These are phyloP conservation scores for Vollenhovia emeryi DNA, from an alignment of 1,140 invertebrate species.

Conservation along the genomic window DNA sequence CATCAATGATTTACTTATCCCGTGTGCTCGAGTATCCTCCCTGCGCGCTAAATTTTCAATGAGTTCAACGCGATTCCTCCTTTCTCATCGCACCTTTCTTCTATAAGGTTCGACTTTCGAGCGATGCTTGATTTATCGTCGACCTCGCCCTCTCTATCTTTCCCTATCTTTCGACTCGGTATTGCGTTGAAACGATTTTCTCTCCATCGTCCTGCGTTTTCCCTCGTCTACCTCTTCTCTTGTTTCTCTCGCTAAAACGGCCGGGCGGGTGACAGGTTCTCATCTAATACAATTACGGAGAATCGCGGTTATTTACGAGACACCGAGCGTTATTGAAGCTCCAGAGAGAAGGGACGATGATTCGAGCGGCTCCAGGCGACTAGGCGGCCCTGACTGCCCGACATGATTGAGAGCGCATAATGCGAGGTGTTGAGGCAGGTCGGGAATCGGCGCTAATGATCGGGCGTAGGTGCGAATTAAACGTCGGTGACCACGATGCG, in stretches of 20 bases:
- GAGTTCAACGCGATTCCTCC: neutral
- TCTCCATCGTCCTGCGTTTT: conserved; percentile 3
- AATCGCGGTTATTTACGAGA: conserved; percentile 81
- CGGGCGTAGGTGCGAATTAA: conserved; percentile 82
- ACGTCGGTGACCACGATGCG: conserved; percentile 45
- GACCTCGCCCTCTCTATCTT: conserved; percentile 27
- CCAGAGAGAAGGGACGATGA: conserved; percentile 49
- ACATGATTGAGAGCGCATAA: conserved; percentile 82
- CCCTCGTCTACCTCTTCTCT: neutral
- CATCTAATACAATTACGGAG: conserved; percentile 83
- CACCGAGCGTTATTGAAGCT: conserved; percentile 72
- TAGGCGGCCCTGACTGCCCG: conserved; percentile 61
- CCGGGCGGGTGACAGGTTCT: conserved; percentile 75
- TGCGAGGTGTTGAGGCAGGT: conserved; percentile 81
- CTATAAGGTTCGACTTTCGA: conserved; percentile 62
- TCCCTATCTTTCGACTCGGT: conserved; percentile 12
- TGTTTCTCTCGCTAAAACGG: conserved; percentile 9
- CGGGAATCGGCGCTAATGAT: conserved; percentile 78
- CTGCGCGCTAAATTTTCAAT: conserved; percentile 4
- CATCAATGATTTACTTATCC: conserved; percentile 71
- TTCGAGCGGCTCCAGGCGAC: conserved; percentile 54
- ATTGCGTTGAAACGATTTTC: neutral
- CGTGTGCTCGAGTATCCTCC: conserved; percentile 16
- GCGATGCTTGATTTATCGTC: conserved; percentile 76
- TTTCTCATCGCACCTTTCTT: conserved; percentile 12